These are phyloP conservation scores for Abrostola tripartita DNA, from an alignment of 2,888 invertebrate genomes.

Conservation along the genomic window DNA sequence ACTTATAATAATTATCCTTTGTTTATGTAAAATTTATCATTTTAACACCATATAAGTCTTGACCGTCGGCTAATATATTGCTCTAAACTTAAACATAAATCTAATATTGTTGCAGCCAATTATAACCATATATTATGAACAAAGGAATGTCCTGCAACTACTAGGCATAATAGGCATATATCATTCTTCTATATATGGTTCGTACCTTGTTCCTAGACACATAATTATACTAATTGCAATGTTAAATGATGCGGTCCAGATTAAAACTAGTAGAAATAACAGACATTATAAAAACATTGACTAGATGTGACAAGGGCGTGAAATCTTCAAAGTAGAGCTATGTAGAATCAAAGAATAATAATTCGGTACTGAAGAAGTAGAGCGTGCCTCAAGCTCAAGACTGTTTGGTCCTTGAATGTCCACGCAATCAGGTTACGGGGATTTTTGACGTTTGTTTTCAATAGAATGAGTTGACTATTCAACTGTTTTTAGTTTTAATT, in stretches of 20 bases:
- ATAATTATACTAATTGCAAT: constrained; percentile 64
- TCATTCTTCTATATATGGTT: constrained; percentile 49
- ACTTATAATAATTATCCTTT: constrained; percentile 43
- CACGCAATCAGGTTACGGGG: neutral
- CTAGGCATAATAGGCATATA: constrained; percentile 18
- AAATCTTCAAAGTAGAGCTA: constrained; percentile 58
- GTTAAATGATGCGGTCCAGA: constrained; percentile 66
- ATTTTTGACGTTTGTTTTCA: constrained; percentile 1
- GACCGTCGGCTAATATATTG: constrained; percentile 16
- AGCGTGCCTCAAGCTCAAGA: too few relatives aligned
- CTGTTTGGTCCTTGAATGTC: constrained; percentile 26
- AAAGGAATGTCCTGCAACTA: constrained; percentile 48
- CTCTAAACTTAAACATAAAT: constrained; percentile 31
- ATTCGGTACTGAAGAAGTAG: too few relatives aligned
- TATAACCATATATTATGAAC: constrained; percentile 48
- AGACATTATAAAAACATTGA: constrained; percentile 46
- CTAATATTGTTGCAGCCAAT: constrained; percentile 32
- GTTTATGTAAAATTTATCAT: constrained; percentile 24
- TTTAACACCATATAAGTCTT: constrained; percentile 39
- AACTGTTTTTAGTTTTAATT: neutral
- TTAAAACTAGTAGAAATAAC: constrained; percentile 59
- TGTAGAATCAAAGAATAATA: too few relatives aligned
- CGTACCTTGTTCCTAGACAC: constrained; percentile 54
- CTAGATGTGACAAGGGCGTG: constrained; percentile 67
- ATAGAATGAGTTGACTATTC: neutral